A percentile compares a stretch with the other conserved stretches of the same genome.
These are phyloP conservation scores for Eolophus roseicapilla DNA, from an alignment of 2,113 vertebrate genomes.

Conservation along the genomic window DNA sequence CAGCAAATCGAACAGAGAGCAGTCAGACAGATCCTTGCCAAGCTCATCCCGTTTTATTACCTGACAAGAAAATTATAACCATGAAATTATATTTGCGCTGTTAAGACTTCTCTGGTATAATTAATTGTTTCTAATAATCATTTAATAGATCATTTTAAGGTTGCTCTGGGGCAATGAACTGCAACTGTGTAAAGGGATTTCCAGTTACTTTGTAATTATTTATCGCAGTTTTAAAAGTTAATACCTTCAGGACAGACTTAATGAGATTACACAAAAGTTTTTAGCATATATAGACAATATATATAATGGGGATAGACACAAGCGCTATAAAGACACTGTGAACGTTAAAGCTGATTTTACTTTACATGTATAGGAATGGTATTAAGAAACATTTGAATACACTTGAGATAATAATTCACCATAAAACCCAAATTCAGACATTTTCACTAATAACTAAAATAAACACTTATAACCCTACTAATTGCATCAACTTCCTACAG, in stretches of 20 bases:
- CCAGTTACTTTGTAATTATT: slow-evolving; percentile 39
- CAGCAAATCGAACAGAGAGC: slow-evolving; percentile 90
- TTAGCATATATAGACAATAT: neutral
- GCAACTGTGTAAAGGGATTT: slow-evolving; percentile 37
- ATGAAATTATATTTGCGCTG: slow-evolving; percentile 60
- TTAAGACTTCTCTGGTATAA: slow-evolving; percentile 46
- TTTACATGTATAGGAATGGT: neutral
- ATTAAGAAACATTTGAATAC: neutral
- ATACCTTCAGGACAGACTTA: neutral
- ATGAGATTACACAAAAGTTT: neutral
- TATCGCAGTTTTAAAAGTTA: slow-evolving; percentile 36
- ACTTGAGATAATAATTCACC: neutral
- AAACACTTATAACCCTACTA: neutral
- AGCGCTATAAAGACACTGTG: neutral
- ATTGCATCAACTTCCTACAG: neutral
- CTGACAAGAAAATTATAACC: slow-evolving; percentile 79
- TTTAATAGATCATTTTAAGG: slow-evolving; percentile 60
- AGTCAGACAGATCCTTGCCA: slow-evolving; percentile 81
- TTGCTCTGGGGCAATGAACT: slow-evolving; percentile 38
- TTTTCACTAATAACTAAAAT: neutral
- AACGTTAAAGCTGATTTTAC: neutral
- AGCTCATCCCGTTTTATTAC: slow-evolving; percentile 92
- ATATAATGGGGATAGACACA: neutral
- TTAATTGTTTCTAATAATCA: slow-evolving; percentile 66
- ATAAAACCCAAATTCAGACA: neutral